Conservation (phyloP, 2,113 vertebrate genomes). For the Picathartes gymnocephalus region DNA sequence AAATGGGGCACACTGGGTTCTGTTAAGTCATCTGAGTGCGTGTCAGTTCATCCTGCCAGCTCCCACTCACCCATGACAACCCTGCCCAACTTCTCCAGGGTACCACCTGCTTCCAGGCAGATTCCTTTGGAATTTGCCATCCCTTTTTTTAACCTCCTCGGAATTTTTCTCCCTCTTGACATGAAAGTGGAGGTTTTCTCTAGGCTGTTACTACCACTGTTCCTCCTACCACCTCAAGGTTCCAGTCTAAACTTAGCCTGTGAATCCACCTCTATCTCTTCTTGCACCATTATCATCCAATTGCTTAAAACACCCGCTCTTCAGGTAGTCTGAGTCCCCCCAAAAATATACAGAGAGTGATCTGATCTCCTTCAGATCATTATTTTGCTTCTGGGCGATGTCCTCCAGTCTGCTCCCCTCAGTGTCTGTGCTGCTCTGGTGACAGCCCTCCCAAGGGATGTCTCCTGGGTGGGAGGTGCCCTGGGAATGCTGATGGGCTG, state of each 20-base stretch:
- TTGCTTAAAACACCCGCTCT: background rate
- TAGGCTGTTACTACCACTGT: background rate
- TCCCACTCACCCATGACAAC: background rate
- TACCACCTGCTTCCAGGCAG: background rate
- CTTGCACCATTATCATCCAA: background rate
- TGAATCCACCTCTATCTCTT: background rate
- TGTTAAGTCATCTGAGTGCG: background rate
- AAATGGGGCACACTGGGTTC: background rate
- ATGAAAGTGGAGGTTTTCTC: background rate
- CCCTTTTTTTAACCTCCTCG: background rate
- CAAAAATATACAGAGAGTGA: background rate
- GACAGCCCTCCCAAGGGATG: background rate
- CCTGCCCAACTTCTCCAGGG: background rate
- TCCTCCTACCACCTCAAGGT: background rate
- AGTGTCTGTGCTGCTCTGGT: background rate
- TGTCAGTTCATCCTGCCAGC: background rate
- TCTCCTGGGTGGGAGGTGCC: background rate
- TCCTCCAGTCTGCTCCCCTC: background rate
- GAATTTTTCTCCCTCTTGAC: background rate
- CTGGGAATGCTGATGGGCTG: background rate
- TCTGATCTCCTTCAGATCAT: background rate
- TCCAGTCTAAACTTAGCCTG: background rate
- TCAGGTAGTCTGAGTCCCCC: background rate
- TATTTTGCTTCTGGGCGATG: background rate
- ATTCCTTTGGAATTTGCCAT: background rate